Percentiles rank a stretch among this genome's conserved stretches.
Evolutionary conservation across 2,797 vertebrate species (phyloP).

Genomic region (Dicrostonyx torquatus): DNA sequence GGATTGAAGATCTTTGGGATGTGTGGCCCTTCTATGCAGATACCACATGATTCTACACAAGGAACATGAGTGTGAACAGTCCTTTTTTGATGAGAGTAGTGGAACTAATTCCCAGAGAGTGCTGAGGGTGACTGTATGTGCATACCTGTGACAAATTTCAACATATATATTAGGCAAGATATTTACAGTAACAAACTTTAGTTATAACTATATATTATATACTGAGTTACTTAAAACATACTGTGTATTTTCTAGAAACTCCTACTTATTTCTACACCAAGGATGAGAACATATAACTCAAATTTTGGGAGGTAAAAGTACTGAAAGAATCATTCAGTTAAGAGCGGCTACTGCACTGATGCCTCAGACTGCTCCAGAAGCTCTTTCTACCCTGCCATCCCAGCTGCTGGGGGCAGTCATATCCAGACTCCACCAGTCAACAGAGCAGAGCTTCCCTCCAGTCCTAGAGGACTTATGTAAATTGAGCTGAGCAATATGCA

Average conservation of each 20-base stretch:
- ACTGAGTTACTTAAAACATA: not conserved
- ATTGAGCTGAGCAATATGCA: not conserved
- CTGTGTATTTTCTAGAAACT: not conserved
- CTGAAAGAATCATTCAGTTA: not conserved
- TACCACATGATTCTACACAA: not conserved
- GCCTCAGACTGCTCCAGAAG: not conserved
- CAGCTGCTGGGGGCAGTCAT: not conserved
- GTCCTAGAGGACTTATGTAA: not conserved
- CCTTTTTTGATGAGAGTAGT: not conserved
- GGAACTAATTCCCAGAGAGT: not conserved
- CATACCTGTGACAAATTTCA: not conserved
- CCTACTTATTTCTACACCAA: no score
- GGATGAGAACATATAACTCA: not conserved
- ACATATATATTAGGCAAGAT: not conserved
- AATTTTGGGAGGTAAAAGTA: not conserved
- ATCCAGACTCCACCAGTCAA: not conserved
- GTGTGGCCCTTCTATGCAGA: not conserved
- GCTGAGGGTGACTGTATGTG: accelerated
- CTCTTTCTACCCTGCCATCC: not conserved
- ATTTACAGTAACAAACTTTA: not conserved
- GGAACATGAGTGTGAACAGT: not conserved
- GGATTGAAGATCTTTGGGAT: not conserved
- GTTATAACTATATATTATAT: not conserved
- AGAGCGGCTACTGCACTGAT: not conserved
- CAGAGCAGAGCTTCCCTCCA: not conserved